phyloP scores from a whole-genome alignment of 2,888 invertebrate genomes.

The Lepidocyrtoides sp. region DNA sequence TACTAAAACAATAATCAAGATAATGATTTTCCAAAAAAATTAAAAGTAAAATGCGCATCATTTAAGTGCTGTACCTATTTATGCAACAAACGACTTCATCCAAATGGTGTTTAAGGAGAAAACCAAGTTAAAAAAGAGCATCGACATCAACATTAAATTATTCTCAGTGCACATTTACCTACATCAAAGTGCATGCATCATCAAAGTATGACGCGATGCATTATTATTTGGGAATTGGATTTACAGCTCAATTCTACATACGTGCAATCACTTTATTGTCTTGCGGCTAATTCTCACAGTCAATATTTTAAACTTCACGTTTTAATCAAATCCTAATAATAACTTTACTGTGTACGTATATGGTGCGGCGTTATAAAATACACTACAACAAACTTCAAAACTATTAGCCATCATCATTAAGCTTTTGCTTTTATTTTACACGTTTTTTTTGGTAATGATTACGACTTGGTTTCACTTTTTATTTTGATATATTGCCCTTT shows the following conservation, averaged over 20 bases:
- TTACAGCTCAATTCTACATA: background rate
- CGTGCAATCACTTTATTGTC: background rate
- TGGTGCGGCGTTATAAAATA: too few species aligned
- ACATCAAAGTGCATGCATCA: background rate
- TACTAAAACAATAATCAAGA: too few species aligned
- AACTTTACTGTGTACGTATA: too few species aligned
- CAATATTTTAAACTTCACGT: too few species aligned
- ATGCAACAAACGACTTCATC: background rate
- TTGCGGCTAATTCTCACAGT: background rate
- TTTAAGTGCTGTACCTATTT: background rate
- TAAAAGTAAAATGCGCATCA: background rate
- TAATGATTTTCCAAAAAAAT: background rate
- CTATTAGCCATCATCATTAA: too few species aligned
- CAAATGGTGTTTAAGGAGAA: constrained; percentile 6
- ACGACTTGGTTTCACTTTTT: constrained; percentile 57
- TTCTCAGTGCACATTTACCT: background rate
- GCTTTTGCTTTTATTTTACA: background rate
- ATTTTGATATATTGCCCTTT: constrained; percentile 20
- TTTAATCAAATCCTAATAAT: background rate
- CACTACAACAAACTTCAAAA: too few species aligned
- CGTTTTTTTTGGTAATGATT: background rate
- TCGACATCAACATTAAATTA: background rate
- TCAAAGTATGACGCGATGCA: too few species aligned
- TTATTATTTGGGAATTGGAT: background rate
- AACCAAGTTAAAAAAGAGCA: background rate